Evolutionary conservation across 1,140 invertebrate genomes (phyloP).

Genomic region (Drosophila prosaltans): DNA sequence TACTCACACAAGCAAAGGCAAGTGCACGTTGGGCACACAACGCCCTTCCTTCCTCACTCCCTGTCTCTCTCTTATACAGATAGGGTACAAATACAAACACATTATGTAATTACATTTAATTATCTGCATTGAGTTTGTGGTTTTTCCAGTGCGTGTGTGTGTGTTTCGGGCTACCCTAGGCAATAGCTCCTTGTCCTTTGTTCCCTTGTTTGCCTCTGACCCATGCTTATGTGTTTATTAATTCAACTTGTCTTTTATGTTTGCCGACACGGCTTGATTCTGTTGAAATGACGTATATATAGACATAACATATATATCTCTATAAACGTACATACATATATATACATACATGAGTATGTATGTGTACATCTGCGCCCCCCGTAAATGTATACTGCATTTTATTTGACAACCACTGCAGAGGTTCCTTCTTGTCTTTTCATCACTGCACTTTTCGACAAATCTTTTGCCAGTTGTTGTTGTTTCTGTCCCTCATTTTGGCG

Average conservation of each 20-base stretch:
- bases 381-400: conserved; percentile 55
- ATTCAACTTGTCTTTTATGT: conserved; percentile 46
- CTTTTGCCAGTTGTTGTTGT: not conserved
- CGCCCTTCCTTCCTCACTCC: conserved; percentile 6
- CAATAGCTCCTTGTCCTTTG: conserved; percentile 14
- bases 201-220: conserved; percentile 9
- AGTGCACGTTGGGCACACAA: conserved; percentile 5
- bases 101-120: conserved; percentile 79
- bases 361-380: conserved; percentile 33
- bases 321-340: conserved; percentile 1
- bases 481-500: not conserved
- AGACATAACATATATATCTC: not conserved
- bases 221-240: conserved; percentile 53
- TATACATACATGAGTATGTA: not conserved
- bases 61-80: not conserved
- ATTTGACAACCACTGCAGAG: conserved; percentile 35
- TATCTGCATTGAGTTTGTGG: conserved; percentile 76
- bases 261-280: conserved; percentile 1
- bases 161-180: conserved; percentile 15
- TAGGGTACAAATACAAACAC: conserved; percentile 43
- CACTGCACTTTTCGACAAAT: conserved; percentile 30
- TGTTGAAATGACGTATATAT: conserved; percentile 1
- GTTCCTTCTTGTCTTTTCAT: not conserved
- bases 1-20: conserved; percentile 33
- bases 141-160: conserved; percentile 4